Evolutionary conservation across 2,113 vertebrate species (phyloP), one percentile per base, ranked within the genome.

Genomic region (Rhinoderma darwinii): DNA sequence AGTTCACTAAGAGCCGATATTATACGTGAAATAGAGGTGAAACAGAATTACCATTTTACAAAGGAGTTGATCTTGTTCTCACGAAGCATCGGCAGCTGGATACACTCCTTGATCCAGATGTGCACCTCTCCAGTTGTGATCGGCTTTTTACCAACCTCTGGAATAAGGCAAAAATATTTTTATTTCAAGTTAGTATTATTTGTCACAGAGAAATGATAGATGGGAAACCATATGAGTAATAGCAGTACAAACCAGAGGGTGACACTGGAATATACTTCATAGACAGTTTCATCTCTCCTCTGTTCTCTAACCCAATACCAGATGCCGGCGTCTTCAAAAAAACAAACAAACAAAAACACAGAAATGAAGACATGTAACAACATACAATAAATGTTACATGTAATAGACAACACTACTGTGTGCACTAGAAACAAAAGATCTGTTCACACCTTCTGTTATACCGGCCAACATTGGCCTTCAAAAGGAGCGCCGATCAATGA

Each of bases 61-160:
- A 99, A 99, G 0, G 97, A 95, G 92, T 97, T 96, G 32, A 98
- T 95, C 63, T 90, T 90, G 59, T 90, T 93, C 84, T 95, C 94
- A 89, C 95, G 94, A 68, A 95, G 91, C 66, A 93, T 77, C 43
- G 94, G 95, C 37, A 99, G 95, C 88, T 96, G 93, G 83, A 92
- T 94, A 91, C 97, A 98, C 86, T 99, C 96, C 88, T 97, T 99
- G 88, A 99, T 96, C 97, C 97, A 99, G 90, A 99, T 97, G 75
- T 99, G 97, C 17, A 99, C 93, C 89, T 99, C 96, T 70, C 97
- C 96, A 35, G 94, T 95, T 85, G 90, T 90, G 0, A 90, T 44
- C 4, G 86, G 89, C 59, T 93, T 97, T 89, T 94, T 95, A 88
- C 95, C 97, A 98, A 20, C 72, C 87, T 86, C 79, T 8, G 73